Conservation (phyloP, 2,113 vertebrate species). For the Himantopus leucocephalus region DNA sequence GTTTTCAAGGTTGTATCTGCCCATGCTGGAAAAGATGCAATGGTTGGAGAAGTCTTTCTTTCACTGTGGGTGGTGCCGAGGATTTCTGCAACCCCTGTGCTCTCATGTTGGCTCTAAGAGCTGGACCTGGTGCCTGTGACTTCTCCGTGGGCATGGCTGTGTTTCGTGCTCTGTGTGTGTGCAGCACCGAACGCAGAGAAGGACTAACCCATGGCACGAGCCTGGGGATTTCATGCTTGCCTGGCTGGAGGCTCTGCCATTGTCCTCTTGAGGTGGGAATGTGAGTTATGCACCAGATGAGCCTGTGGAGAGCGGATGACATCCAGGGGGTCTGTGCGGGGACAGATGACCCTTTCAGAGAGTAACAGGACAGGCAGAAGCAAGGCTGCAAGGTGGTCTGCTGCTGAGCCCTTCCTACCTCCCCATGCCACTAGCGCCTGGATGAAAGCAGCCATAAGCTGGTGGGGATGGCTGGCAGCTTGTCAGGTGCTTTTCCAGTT, state of each 20-base stretch:
- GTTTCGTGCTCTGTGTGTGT: not conserved
- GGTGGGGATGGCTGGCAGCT: not conserved
- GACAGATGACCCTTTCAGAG: not conserved
- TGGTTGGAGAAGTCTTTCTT: not conserved
- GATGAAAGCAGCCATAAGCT: not conserved
- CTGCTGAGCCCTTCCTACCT: not conserved
- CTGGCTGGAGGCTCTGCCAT: not conserved
- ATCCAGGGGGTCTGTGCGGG: not conserved
- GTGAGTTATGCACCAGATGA: not conserved
- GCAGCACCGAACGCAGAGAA: fast-evolving
- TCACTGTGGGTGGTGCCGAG: not conserved
- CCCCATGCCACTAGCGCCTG: not conserved
- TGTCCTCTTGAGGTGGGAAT: not conserved
- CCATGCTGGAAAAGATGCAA: not conserved
- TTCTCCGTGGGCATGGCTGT: not conserved
- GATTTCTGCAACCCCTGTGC: not conserved
- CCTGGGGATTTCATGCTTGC: not conserved
- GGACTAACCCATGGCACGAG: not conserved
- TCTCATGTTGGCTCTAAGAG: not conserved
- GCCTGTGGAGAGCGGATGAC: not conserved
- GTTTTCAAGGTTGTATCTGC: not conserved
- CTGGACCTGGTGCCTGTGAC: not conserved
- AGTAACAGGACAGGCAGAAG: not conserved
- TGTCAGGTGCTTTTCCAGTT: not conserved
- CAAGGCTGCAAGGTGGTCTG: not conserved